Conservation (phyloP, 2,113 vertebrate genomes). For the Zeus faber region DNA sequence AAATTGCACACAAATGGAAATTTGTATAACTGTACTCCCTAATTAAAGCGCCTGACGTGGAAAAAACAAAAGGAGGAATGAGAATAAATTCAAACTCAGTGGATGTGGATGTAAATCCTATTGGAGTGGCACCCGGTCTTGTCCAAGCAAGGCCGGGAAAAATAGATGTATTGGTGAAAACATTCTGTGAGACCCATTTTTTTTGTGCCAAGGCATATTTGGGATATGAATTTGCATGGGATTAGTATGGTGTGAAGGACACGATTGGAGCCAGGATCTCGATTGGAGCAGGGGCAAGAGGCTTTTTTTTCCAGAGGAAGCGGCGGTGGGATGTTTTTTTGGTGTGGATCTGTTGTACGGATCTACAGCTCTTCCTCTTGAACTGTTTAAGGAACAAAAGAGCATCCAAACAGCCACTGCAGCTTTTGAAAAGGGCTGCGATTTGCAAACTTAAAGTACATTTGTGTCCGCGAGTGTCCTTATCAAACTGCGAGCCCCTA, state of each 20-base stretch:
- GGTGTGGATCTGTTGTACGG: too few relatives aligned
- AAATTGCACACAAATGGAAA: neutral
- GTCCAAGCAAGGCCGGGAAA: neutral
- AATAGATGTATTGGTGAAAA: neutral
- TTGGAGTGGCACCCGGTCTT: neutral
- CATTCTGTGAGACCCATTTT: neutral
- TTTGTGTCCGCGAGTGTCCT: too few relatives aligned
- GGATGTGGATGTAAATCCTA: neutral
- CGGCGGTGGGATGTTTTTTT: too few relatives aligned
- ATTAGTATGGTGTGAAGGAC: neutral
- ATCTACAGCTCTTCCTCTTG: too few relatives aligned
- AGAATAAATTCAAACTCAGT: neutral
- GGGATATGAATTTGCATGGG: constrained; percentile 1
- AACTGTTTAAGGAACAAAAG: too few relatives aligned
- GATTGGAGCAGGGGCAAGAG: neutral
- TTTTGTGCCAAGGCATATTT: neutral
- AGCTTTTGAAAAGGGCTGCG: too few relatives aligned
- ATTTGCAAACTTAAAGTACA: too few relatives aligned
- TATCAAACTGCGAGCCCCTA: too few relatives aligned
- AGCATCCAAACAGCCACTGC: too few relatives aligned
- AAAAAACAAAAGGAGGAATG: neutral
- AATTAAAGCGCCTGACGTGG: neutral
- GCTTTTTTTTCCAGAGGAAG: too few relatives aligned
- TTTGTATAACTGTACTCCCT: too few relatives aligned
- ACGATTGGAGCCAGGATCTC: neutral